Evolutionary conservation across 2,113 vertebrate species (phyloP).

Genomic region (Colaptes auratus): DNA sequence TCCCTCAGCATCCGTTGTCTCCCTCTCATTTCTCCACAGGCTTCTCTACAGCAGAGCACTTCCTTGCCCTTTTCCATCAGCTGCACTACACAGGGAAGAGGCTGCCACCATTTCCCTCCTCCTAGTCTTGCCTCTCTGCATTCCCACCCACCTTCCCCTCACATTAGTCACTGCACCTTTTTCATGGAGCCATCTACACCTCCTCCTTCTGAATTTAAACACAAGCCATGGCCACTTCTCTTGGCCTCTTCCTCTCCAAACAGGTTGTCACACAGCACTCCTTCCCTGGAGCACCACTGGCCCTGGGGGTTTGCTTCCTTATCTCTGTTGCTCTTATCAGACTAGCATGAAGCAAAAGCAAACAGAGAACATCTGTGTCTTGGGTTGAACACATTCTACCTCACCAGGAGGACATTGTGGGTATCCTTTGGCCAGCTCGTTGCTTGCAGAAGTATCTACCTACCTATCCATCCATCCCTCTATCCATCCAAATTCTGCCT

Average conservation of each 20-base stretch:
- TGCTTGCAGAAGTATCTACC: background rate
- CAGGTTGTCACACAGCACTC: background rate
- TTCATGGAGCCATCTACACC: background rate
- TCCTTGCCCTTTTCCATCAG: background rate
- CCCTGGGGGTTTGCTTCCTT: too few relatives aligned
- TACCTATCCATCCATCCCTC: too few relatives aligned
- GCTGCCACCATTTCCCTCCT: background rate
- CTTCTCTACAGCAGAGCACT: background rate
- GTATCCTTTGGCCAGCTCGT: background rate
- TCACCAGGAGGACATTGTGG: background rate
- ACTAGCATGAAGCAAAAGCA: background rate
- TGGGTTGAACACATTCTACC: rapidly evolving
- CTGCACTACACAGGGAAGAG: background rate
- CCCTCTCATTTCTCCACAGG: background rate
- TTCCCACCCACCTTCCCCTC: background rate
- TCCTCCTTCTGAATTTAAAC: background rate
- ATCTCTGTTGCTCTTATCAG: background rate
- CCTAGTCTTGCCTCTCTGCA: background rate
- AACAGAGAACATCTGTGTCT: rapidly evolving
- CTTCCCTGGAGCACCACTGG: too few relatives aligned
- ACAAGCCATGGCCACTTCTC: background rate
- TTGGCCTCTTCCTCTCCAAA: background rate
- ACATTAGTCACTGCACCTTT: background rate
- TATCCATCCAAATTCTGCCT: background rate
- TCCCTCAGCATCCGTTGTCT: background rate